These are phyloP conservation scores for Tetrapedia diversipes DNA, from an alignment of 2,888 invertebrate genomes.

Conservation along the genomic window DNA sequence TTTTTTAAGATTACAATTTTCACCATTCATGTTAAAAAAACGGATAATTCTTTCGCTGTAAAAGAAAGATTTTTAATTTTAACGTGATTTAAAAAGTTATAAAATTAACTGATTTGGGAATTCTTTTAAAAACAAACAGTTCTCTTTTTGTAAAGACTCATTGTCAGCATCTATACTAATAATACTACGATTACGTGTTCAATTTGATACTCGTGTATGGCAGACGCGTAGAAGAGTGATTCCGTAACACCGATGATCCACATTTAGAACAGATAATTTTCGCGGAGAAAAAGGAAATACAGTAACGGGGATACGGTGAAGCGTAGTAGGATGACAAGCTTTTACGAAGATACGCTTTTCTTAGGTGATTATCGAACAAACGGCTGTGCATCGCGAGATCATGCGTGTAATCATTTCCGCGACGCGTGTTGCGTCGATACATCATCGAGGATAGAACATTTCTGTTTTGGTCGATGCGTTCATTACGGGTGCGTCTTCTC, in stretches of 20 bases:
- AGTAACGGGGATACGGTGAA: slow-evolving; percentile 29
- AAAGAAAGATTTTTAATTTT: too few species aligned
- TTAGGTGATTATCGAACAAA: slow-evolving; percentile 11
- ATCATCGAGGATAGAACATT: slow-evolving; percentile 19
- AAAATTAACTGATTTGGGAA: not conserved
- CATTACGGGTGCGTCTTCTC: not conserved
- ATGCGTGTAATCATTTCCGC: slow-evolving; percentile 29
- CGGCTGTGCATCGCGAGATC: slow-evolving; percentile 6
- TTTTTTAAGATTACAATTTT: too few species aligned
- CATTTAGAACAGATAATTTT: slow-evolving; percentile 24
- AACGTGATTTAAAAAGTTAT: not conserved
- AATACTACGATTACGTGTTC: not conserved
- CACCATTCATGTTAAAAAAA: too few species aligned
- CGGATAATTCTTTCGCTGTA: too few species aligned
- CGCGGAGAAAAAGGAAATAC: not conserved
- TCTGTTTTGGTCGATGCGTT: not conserved
- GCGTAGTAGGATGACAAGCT: slow-evolving; percentile 5
- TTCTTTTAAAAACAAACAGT: too few species aligned
- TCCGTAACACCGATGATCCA: slow-evolving; percentile 12
- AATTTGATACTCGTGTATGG: too few species aligned
- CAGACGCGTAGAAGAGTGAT: not conserved
- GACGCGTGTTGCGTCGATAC: slow-evolving; percentile 5
- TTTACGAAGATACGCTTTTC: not conserved
- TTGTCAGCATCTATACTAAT: not conserved
- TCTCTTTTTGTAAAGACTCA: too few species aligned